Evolutionary conservation across 2,888 invertebrate species (phyloP), one percentile per base, ranked within the genome.

Genomic region (Epirrhoe alternata): DNA sequence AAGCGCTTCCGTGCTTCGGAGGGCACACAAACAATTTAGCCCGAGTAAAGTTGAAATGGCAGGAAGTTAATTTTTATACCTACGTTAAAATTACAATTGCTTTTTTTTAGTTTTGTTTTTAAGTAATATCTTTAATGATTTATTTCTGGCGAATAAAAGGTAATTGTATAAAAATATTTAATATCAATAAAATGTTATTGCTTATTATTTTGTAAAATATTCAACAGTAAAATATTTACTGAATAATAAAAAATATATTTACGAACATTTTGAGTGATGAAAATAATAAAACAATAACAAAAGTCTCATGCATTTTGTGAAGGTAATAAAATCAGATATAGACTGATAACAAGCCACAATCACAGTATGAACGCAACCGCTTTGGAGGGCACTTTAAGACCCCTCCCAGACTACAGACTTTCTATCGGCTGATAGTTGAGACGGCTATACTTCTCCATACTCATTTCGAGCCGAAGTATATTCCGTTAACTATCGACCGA

Each of bases 201-300:
- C 31, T 17, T 38, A 38, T 38, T 38, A 54, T 38, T 38, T 53
- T 35, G 53, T 56, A 31, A 10, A 57, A 12, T 38, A 56, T 56
- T 35, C 30, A 12, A 16, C 42, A 55, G 0, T 30, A 62, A 50
- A 55, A 55, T 61, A 53, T 58, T 58, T 57, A 61, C 42, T 2
- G 3, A 54, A 58, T 24, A 50, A 57, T 66, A 53, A 49, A 64
- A 57, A 31, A 57, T 24, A 14, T 12, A 53, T 66, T 62, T 35
- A 66, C 66, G 66, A 30, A 47, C 47, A 55, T 62, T 66, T 54
- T 52, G 66, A 66, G 61, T 61, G 61, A 58, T 55, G 58, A 62
- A 62, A 66, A 59, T 24, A 51, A 66, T 66, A 66, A 65, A 66
- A 59, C 66, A 45, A 66, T 51, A 58, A 14, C 14, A 42, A 55